These are phyloP conservation scores for Vombatus ursinus DNA, from an alignment of 2,113 vertebrate species.

Conservation along the genomic window DNA sequence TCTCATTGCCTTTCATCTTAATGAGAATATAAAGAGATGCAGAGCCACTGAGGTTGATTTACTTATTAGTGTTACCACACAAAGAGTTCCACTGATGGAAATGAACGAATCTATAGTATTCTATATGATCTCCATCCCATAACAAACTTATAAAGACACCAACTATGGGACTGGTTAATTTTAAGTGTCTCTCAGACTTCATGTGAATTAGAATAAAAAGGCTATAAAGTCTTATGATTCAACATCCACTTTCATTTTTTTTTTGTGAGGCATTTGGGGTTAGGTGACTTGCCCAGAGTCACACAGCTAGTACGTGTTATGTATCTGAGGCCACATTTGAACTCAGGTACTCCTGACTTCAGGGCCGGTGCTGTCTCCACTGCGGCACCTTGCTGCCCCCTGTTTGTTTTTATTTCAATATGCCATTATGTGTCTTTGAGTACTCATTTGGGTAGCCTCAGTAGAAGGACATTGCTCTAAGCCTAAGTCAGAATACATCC, in stretches of 20 bases:
- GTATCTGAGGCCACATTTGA: too few relatives aligned
- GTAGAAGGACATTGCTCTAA: conserved; percentile 28
- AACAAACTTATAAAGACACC: background rate
- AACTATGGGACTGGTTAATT: background rate
- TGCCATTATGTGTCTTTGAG: background rate
- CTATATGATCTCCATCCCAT: background rate
- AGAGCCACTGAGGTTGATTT: background rate
- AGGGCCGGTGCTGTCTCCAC: too few relatives aligned
- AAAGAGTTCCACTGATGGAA: background rate
- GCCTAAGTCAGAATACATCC: conserved; percentile 34
- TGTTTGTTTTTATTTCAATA: background rate
- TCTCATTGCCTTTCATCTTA: background rate
- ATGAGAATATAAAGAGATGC: background rate
- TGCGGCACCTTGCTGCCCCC: too few relatives aligned
- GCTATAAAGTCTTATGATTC: background rate
- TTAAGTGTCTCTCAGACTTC: background rate
- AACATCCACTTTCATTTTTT: background rate
- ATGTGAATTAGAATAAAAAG: conserved; percentile 10
- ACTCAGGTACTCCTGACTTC: too few relatives aligned
- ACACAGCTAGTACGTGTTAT: too few relatives aligned
- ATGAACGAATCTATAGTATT: background rate
- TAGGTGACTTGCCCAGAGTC: too few relatives aligned
- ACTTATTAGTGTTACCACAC: background rate
- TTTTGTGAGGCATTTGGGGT: too few relatives aligned
- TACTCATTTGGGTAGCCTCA: conserved; percentile 16